Evolutionary conservation across 2,113 vertebrate species (phyloP), one percentile per base, ranked within the genome.

Genomic region (Circaetus gallicus): DNA sequence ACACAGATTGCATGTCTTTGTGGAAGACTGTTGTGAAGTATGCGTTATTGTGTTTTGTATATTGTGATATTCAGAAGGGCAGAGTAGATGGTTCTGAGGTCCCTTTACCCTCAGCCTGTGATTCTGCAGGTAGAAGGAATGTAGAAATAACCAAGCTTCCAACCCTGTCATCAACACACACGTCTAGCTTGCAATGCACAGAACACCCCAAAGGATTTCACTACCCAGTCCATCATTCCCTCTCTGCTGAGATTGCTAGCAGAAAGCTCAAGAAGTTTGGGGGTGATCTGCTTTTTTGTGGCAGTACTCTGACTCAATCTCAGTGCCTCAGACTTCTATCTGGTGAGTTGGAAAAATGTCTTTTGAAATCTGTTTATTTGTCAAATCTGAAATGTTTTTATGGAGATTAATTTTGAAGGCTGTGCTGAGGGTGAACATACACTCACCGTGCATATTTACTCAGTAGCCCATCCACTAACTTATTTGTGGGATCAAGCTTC

Each of bases 381-480:
- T 86, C 52, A 80, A 67, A 76, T 45, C 47, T n/a, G 47, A 76
- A 72, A 28, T 45, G 17, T 43, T 76, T 67, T 62, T 31, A 8
- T 21, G 43, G 40, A 40, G 42, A n/a, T 67, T 32, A 40, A 49
- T 82, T 83, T 93, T 86, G 47, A 76, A 72, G 34, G 19, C 32
- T 86, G 13, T 62, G 52, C 52, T 79, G 66, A 7, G 10, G 10
- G 10, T 82, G 49, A 86, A 22, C 4, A 69, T 45, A 40, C 47
- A 38, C 21, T 56, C 16, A 25, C 17, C 0, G 0, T 49, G 6
- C 18, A 3, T 21, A 47, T 70, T 70, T 40, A 28, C 32, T 85
- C 2, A 6, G 17, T 55, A 77, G 31, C 55, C 1, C 3, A 71
- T 36, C n/a, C 13, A 31, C 49, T 43, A 43, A 26, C 2, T 74